Conservation (phyloP, 2,797 vertebrate genomes). For the Ctenopoma kingsleyae region DNA sequence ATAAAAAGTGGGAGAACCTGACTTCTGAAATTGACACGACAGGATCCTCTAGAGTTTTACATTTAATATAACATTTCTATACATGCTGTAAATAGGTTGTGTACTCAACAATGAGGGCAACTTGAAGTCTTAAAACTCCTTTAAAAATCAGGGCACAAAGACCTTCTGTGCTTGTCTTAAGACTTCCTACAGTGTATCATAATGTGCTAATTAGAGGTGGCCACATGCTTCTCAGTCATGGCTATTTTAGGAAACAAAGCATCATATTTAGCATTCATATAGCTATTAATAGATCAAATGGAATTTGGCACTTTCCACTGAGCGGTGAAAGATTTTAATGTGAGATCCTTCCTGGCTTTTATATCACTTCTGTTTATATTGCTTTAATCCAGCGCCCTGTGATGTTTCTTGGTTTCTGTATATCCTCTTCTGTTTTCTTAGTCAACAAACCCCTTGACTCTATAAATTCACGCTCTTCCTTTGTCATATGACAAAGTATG, state of each 20-base stretch:
- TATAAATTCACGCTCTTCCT: conserved; percentile 21
- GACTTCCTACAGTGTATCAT: conserved; percentile 15
- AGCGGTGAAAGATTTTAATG: conserved; percentile 48
- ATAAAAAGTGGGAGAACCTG: too few species aligned
- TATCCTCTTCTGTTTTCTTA: conserved; percentile 48
- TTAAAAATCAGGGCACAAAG: conserved; percentile 7
- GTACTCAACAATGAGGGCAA: too few species aligned
- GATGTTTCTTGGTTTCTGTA: conserved; percentile 31
- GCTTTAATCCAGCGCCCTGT: conserved; percentile 23
- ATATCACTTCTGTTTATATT: conserved; percentile 48
- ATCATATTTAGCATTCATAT: conserved; percentile 53
- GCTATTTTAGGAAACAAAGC: conserved; percentile 50
- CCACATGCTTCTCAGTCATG: conserved; percentile 38
- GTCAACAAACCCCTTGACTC: conserved; percentile 32
- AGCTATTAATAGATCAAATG: conserved; percentile 51
- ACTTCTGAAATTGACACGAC: too few species aligned
- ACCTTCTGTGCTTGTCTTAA: conserved; percentile 33
- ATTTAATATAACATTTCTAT: too few species aligned
- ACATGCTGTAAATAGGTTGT: too few species aligned
- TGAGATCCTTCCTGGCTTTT: conserved; percentile 44
- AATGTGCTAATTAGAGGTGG: conserved; percentile 44
- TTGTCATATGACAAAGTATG: conserved; percentile 35
- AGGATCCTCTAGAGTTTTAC: too few species aligned
- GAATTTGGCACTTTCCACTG: conserved; percentile 39
- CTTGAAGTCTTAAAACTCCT: too few species aligned